Evolutionary conservation across 2,888 invertebrate species (phyloP).

Genomic region (Lithophane ornitopus): DNA sequence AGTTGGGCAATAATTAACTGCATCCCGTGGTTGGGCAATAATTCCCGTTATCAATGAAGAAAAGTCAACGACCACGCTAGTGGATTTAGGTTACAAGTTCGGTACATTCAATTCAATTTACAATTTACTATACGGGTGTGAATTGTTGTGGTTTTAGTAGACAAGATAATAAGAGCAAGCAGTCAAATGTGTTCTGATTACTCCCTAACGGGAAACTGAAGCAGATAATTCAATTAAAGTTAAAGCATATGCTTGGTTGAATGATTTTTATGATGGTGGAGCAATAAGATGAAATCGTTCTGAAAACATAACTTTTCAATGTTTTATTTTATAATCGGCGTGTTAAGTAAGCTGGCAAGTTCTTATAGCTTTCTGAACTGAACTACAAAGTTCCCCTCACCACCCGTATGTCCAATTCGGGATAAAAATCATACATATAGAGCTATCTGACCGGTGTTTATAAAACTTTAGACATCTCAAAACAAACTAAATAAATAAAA

Average conservation of each 20-base stretch:
- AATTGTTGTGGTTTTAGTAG: constrained; percentile 6
- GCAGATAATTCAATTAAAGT: constrained; percentile 15
- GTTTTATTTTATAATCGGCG: neutral
- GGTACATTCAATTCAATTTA: constrained; percentile 22
- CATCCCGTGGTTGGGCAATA: constrained; percentile 47
- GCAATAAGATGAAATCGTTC: neutral
- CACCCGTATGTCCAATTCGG: neutral
- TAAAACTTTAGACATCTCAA: too few relatives aligned
- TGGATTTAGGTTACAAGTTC: constrained; percentile 40
- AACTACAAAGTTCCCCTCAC: neutral
- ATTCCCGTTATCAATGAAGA: constrained; percentile 54
- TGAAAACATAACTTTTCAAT: neutral
- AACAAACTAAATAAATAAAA: neutral
- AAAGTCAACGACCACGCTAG: constrained; percentile 43
- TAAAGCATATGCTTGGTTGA: neutral
- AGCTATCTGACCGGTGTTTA: neutral
- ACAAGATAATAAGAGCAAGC: neutral
- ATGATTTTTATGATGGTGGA: neutral
- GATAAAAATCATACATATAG: neutral
- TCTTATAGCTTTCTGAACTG: neutral
- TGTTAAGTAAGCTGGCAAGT: neutral
- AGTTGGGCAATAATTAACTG: constrained; percentile 44
- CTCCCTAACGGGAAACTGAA: neutral
- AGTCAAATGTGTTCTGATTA: neutral
- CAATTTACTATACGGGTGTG: neutral